Percentiles rank a stretch among this genome's conserved stretches.
These are phyloP conservation scores for Myotis planiceps DNA, from an alignment of 2,797 vertebrate genomes.

Conservation along the genomic window DNA sequence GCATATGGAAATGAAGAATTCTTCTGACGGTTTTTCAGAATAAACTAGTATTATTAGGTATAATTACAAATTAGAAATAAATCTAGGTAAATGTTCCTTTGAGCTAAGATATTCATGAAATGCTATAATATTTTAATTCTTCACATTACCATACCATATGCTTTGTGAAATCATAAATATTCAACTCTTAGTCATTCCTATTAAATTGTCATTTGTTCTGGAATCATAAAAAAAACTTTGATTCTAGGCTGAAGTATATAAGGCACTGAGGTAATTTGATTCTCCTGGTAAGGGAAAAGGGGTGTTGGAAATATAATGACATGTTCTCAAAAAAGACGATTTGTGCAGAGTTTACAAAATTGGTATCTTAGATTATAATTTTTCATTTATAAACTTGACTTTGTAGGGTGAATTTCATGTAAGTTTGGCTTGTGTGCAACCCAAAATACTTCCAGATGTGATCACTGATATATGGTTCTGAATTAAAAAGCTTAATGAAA, in stretches of 20 bases:
- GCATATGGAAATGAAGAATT: not conserved
- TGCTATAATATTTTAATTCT: slow-evolving; percentile 40
- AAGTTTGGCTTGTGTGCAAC: slow-evolving; percentile 54
- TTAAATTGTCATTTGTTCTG: not conserved
- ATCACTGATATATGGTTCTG: slow-evolving; percentile 26
- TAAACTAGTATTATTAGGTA: slow-evolving; percentile 19
- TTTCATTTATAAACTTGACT: slow-evolving; percentile 58
- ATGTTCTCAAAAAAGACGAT: slow-evolving; percentile 36
- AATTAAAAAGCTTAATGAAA: slow-evolving; percentile 70
- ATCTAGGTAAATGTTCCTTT: slow-evolving; percentile 21
- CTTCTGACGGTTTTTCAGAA: slow-evolving; percentile 7
- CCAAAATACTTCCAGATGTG: slow-evolving; percentile 67
- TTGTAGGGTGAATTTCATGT: slow-evolving; percentile 49
- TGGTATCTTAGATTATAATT: slow-evolving; percentile 39
- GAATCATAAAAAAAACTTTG: not conserved
- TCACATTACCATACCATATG: not conserved
- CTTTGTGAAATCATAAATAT: slow-evolving; percentile 36
- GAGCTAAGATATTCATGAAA: slow-evolving; percentile 27
- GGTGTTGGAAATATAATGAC: slow-evolving; percentile 33
- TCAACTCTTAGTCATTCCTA: slow-evolving; percentile 18
- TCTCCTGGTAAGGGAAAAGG: slow-evolving; percentile 19
- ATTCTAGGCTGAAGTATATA: not conserved
- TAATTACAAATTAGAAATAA: slow-evolving; percentile 7
- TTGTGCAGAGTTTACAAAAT: slow-evolving; percentile 42
- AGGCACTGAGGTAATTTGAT: slow-evolving; percentile 41